A percentile compares a stretch with the other conserved stretches of the same genome.
Evolutionary conservation across 2,797 vertebrate genomes (phyloP).

Genomic region (Mus minutoides): DNA sequence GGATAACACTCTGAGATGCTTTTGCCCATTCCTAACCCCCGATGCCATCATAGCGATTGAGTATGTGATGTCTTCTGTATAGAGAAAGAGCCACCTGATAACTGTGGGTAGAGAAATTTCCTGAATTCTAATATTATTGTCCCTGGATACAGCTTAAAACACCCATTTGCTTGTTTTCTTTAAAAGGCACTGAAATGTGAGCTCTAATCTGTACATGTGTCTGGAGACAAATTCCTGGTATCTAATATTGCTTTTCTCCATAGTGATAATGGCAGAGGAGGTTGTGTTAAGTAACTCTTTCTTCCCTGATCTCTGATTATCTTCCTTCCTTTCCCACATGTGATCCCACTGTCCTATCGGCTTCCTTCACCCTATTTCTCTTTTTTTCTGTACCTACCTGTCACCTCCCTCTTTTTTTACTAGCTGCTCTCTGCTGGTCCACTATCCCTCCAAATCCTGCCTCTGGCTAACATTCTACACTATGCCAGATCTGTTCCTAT

Average conservation of each 20-base stretch:
- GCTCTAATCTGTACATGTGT: too few species aligned
- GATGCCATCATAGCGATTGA: not conserved
- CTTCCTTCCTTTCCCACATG: too few species aligned
- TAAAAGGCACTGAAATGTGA: not conserved
- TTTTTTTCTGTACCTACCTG: not conserved
- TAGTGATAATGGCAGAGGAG: not conserved
- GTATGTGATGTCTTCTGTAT: not conserved
- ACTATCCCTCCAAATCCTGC: not conserved
- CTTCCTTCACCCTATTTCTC: not conserved
- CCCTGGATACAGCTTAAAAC: not conserved
- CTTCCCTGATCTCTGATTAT: too few species aligned
- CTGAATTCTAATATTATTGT: not conserved
- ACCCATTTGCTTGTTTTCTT: not conserved
- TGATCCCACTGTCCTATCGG: too few species aligned
- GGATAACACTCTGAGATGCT: not conserved
- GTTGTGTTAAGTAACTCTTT: not conserved
- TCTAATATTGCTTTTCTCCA: not conserved
- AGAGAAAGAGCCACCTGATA: not conserved
- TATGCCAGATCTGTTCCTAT: not conserved
- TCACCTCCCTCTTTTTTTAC: rapidly evolving
- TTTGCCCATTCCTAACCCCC: rapidly evolving
- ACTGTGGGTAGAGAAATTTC: not conserved
- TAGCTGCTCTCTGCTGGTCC: not conserved
- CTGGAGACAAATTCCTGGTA: not conserved
- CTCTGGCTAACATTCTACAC: rapidly evolving